Percentiles rank a stretch among this genome's conserved stretches.
These are phyloP conservation scores for Dipus sagitta DNA, from an alignment of 2,797 vertebrate genomes.

Conservation along the genomic window DNA sequence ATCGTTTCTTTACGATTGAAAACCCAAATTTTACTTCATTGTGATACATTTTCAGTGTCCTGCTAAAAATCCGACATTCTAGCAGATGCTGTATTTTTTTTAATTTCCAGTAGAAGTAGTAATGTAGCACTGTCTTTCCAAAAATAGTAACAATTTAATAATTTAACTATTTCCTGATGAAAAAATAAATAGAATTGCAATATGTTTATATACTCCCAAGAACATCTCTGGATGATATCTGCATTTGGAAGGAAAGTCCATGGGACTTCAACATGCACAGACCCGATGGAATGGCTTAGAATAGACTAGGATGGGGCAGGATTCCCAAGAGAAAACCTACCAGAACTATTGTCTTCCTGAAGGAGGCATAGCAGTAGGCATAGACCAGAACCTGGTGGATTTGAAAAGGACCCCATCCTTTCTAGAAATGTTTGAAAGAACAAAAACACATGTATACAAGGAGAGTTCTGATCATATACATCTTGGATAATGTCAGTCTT, in stretches of 20 bases:
- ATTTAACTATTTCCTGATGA: conserved; percentile 25
- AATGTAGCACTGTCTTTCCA: conserved; percentile 7
- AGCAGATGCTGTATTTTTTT: not conserved
- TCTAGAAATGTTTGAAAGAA: not conserved
- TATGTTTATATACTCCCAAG: not conserved
- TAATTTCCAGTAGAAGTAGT: not conserved
- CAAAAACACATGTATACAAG: not conserved
- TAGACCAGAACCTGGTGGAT: not conserved
- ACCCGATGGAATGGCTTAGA: conserved; percentile 1
- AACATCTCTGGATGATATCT: not conserved
- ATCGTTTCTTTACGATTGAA: conserved; percentile 28
- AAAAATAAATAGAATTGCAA: not conserved
- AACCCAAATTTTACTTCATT: conserved; percentile 10
- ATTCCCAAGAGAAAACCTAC: not conserved
- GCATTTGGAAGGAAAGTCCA: conserved; percentile 22
- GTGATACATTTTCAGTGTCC: not conserved
- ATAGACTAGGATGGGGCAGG: not conserved
- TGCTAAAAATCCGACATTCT: not conserved
- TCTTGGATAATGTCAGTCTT: not conserved
- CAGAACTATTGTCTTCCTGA: not conserved
- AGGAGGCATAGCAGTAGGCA: not conserved
- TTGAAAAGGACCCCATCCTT: not conserved
- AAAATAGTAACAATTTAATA: conserved; percentile 10
- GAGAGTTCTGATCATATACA: not conserved
- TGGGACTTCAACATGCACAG: not conserved